Conservation (phyloP, 2,113 vertebrate genomes). For the Eurystomus gularis region DNA sequence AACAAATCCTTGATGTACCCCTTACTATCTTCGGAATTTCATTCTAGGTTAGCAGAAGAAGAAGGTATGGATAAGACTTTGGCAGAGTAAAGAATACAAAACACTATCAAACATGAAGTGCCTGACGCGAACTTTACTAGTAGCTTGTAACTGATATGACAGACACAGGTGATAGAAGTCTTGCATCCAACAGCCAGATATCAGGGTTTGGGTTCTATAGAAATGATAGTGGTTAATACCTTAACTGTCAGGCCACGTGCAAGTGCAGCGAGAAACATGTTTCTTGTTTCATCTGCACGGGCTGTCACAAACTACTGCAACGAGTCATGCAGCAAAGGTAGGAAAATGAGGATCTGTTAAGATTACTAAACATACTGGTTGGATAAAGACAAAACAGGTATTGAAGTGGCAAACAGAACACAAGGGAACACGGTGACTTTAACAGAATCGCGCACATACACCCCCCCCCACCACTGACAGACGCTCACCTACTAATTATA, state of each 20-base stretch:
- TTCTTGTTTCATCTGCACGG: rapidly evolving
- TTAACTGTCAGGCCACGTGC: background rate
- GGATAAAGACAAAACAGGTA: background rate
- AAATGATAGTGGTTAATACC: background rate
- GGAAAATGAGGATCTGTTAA: background rate
- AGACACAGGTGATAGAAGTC: background rate
- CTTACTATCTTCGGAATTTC: background rate
- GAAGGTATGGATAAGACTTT: background rate
- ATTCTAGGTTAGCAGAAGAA: background rate
- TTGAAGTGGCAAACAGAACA: background rate
- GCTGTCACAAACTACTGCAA: background rate
- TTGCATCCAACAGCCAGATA: background rate
- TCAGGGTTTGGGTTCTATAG: background rate
- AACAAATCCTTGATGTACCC: background rate
- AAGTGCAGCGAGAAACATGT: background rate
- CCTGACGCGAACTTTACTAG: background rate
- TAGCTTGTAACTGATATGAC: background rate
- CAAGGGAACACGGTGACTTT: background rate
- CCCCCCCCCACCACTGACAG: background rate
- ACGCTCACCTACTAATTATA: background rate
- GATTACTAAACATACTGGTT: background rate
- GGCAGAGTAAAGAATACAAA: background rate
- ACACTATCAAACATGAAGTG: background rate
- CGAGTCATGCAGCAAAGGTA: background rate
- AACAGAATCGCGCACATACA: background rate